Evolutionary conservation across 37 sponge, comb jelly and placozoan genomes (phyloP), one percentile per base, ranked within the genome.

Genomic region (Tethya wilhelma): DNA sequence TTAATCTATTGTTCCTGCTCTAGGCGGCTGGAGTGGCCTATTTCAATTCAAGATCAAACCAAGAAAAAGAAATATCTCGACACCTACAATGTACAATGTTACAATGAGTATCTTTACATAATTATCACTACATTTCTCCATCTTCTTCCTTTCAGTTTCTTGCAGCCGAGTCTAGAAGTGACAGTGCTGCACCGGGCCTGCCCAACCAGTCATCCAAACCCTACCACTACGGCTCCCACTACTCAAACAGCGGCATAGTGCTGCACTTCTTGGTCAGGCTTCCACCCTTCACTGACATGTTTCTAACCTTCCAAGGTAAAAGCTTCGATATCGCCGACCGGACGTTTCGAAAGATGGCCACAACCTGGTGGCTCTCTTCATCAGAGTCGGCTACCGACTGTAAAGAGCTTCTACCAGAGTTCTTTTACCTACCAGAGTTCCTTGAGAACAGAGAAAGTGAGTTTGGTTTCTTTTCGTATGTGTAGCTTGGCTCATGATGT

Each of bases 151-250:
- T 58, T 4, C 67, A 95, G 87, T 87, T 72, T 25, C 56, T 87
- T 37, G 69, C 37, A 43, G 41, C 68, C 60, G 95, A 94, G 56
- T 67, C 53, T 43, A 34, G 37, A 28, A 67, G 42, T 14, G 30
- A 59, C 37, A 80, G 73, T 22, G 59, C 38, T 0, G 38, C 78
- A 30, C 84, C 77, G 2, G 83, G 88, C 2, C 83, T 82, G 34
- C 77, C 77, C 32, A 68, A 71, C 43, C 67, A 57, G 8, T 29
- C 73, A 53, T 75, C 84, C 44, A 86, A 89, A 72, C 97, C 98
- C n/a, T 95, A 98, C 64, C 98, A 98, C 89, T 98, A 98, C 49
- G 96, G 98, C 68, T 98, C 98, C 41, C 98, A 95, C 88, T 99
- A 99, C 80, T 94, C 95, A 69, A 99, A 99, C 86, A 91, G 90